A percentile compares a stretch with the other conserved stretches of the same genome.
Conservation (phyloP, 2,888 invertebrate genomes). For the Cheiracanthium punctorium region DNA sequence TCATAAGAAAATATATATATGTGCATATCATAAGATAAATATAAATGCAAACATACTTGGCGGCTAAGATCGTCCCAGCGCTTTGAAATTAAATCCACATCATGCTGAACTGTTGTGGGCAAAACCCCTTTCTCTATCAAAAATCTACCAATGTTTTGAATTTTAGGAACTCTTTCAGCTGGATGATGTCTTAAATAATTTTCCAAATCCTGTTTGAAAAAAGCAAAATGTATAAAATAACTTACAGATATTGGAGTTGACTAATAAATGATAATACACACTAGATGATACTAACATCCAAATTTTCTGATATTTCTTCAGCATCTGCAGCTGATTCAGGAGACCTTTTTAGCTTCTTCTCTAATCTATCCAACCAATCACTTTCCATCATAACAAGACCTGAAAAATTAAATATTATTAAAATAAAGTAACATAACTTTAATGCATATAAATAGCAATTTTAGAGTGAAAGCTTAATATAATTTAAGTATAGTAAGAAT, state of each 20-base stretch:
- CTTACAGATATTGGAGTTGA: background rate
- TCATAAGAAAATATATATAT: too few relatives aligned
- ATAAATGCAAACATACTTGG: too few relatives aligned
- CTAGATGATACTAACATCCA: conserved; percentile 82
- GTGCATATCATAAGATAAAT: too few relatives aligned
- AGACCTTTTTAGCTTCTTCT: conserved; percentile 84
- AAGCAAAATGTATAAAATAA: background rate
- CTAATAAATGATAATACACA: background rate
- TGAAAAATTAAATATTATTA: conserved; percentile 68
- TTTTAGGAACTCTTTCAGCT: conserved; percentile 83
- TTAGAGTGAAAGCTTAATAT: too few relatives aligned
- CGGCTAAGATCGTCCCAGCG: conserved; percentile 81
- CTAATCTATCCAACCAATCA: conserved; percentile 87
- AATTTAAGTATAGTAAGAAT: too few relatives aligned
- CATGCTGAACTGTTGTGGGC: conserved; percentile 79
- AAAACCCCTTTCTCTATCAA: conserved; percentile 86
- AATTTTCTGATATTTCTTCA: conserved; percentile 92
- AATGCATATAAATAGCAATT: too few relatives aligned
- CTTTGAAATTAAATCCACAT: conserved; percentile 76
- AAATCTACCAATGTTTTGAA: conserved; percentile 85
- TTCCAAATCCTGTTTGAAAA: conserved; percentile 84
- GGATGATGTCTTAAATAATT: conserved; percentile 86
- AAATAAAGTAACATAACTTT: too few relatives aligned
- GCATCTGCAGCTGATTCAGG: conserved; percentile 86
- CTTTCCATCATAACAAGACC: conserved; percentile 86